Percentiles rank a stretch among this genome's conserved stretches.
phyloP scores from a whole-genome alignment of 2,888 invertebrate species.

The Phymatocera aterrima region DNA sequence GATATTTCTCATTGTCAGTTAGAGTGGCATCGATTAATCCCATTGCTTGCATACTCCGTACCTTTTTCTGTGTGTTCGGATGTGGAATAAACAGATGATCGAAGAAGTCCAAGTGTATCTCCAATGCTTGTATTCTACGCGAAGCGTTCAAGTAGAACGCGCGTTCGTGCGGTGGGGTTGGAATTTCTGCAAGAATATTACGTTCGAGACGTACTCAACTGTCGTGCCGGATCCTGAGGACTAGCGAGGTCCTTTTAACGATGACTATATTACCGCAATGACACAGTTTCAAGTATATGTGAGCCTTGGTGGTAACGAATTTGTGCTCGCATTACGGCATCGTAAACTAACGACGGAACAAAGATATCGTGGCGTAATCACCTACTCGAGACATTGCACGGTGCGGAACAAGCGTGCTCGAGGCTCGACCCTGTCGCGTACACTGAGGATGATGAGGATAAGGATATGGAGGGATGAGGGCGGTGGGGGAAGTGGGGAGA shows the following conservation, averaged over 20 bases:
- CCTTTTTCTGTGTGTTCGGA: no score
- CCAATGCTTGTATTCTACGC: no score
- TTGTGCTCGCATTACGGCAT: constrained; percentile 37
- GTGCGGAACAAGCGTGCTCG: constrained; percentile 36
- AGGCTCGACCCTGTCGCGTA: constrained; percentile 11
- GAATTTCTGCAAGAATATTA: neutral
- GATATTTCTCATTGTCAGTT: no score
- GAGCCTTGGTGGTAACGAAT: constrained; percentile 39
- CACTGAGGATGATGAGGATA: neutral
- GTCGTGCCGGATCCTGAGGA: neutral
- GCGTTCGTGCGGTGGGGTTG: neutral
- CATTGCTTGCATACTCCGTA: neutral
- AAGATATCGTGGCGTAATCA: constrained; percentile 39
- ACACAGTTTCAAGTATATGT: constrained; percentile 35
- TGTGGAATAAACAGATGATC: no score
- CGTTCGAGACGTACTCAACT: neutral
- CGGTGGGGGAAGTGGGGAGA: neutral
- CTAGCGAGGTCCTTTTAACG: constrained; percentile 36
- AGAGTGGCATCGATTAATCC: neutral
- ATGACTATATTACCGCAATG: constrained; percentile 35
- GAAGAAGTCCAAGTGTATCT: no score
- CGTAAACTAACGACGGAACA: constrained; percentile 32
- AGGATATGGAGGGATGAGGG: neutral
- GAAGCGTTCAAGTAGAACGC: neutral
- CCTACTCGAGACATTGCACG: constrained; percentile 42